Conservation (phyloP, 2,797 vertebrate species). For the Gallinago stenura region DNA sequence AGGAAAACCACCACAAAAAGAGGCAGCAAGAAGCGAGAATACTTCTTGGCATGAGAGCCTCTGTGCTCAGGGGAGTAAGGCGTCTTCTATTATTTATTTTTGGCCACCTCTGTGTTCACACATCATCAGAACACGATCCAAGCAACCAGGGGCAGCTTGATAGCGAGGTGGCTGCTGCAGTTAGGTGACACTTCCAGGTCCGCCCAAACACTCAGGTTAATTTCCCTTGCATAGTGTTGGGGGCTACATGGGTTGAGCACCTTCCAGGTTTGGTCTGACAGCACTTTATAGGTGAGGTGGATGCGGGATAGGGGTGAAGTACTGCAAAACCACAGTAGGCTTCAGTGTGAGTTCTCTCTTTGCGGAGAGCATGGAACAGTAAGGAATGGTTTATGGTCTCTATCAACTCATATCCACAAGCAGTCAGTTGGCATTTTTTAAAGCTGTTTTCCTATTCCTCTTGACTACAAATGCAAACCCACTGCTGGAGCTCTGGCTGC, state of each 20-base stretch:
- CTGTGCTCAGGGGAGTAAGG: slow-evolving; percentile 19
- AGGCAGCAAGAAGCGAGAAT: slow-evolving; percentile 31
- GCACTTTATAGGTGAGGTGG: background rate
- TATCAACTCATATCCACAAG: background rate
- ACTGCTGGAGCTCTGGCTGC: background rate
- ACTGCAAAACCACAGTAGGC: background rate
- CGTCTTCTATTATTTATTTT: slow-evolving; percentile 52
- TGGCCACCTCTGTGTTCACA: slow-evolving; percentile 71
- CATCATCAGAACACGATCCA: slow-evolving; percentile 61
- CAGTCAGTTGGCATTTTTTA: slow-evolving; percentile 12
- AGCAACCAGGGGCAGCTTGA: background rate
- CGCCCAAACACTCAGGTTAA: background rate
- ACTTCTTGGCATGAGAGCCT: slow-evolving; percentile 36
- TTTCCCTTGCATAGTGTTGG: background rate
- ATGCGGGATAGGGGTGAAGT: background rate
- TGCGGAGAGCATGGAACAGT: background rate
- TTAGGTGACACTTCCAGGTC: slow-evolving; percentile 33
- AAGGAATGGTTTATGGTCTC: background rate
- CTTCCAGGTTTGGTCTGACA: background rate
- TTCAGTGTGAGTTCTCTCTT: background rate
- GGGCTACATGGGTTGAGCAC: background rate
- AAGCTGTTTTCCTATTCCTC: slow-evolving; percentile 30
- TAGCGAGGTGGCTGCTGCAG: background rate
- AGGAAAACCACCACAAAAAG: slow-evolving; percentile 68
- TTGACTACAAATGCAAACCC: slow-evolving; percentile 18